Base-by-base conservation (phyloP, 2,888 invertebrate species). In the Xylocampa areola region DNA sequence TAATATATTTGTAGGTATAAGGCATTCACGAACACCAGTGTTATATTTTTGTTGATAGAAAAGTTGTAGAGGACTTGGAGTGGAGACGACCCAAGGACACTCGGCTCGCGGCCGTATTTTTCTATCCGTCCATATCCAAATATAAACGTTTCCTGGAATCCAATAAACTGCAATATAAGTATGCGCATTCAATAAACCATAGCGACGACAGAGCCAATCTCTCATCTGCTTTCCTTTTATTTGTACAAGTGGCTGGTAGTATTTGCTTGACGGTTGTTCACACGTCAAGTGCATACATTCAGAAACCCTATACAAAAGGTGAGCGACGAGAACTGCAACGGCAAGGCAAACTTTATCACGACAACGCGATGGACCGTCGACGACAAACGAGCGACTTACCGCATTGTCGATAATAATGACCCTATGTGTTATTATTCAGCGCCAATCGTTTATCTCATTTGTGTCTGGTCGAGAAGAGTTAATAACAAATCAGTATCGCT, bases 401-500 rank as follows among this genome's bases (percentile, higher is more conserved):
- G 58, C 64, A 73, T 76, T 80, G 73, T 69, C 68, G 73, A 75
- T 76, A 79, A 76, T 73, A 85, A 80, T 79, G 81, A 79, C 83
- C 82, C 80, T 81, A 79, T 73, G 70, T 79, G 77, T 82, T 82
- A 80, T 83, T 84, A 81, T 84, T 82, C 79, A 84, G 79, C 81
- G 77, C 74, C 83, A 79, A 83, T 80, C 79, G 68, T 88, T 91
- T 91, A 92, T 92, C 92, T 90, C 84, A 78, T 78, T 81, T 73
- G 76, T 79, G 86, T 84, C 81, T 86, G 84, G 82, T 78, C 79
- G 78, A 76, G 72, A 81, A 81, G 80, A 85, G 68, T 86, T 86
- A 81, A 83, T 81, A 81, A 84, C 81, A 86, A 86, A 88, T 86
- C 86, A 92, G 92, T 92, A 85, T 84, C 84, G 75, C 76, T 80